These are phyloP conservation scores for Colossoma macropomum DNA, from an alignment of 2,113 vertebrate species.

Conservation along the genomic window DNA sequence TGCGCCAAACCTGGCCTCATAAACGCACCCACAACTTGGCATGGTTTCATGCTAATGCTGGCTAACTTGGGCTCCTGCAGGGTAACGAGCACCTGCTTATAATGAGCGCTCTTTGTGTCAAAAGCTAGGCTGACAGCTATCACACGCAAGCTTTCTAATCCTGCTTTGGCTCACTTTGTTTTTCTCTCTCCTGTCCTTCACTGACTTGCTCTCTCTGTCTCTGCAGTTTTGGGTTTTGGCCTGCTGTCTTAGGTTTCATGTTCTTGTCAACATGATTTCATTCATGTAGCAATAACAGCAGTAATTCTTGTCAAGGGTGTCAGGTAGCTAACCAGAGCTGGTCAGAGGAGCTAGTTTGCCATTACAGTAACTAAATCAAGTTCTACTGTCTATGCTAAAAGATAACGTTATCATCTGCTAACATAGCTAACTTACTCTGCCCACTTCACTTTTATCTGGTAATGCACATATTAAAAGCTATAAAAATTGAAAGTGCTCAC, in stretches of 20 bases:
- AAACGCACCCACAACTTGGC: constrained; percentile 48
- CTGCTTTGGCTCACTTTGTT: constrained; percentile 28
- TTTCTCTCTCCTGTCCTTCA: constrained; percentile 10
- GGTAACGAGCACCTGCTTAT: constrained; percentile 62
- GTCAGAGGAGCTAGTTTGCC: too few species aligned
- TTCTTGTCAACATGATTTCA: too few species aligned
- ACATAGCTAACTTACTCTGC: too few species aligned
- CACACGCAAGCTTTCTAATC: constrained; percentile 47
- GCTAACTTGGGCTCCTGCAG: constrained; percentile 45
- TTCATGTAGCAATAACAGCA: not conserved
- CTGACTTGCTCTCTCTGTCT: constrained; percentile 30
- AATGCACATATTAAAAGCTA: too few species aligned
- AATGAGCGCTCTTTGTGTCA: constrained; percentile 48
- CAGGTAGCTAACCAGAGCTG: too few species aligned
- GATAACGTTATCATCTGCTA: too few species aligned
- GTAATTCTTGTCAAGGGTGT: too few species aligned
- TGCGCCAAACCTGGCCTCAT: constrained; percentile 48
- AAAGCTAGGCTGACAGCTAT: constrained; percentile 41
- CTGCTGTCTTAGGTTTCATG: too few species aligned
- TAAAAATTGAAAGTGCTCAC: too few species aligned
- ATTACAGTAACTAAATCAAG: too few species aligned
- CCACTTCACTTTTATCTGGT: too few species aligned
- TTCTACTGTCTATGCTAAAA: too few species aligned
- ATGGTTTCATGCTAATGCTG: constrained; percentile 45
- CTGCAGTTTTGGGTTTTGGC: not conserved